Evolutionary conservation across 2,888 invertebrate species (phyloP), one percentile per base, ranked within the genome.

Genomic region (Ceraclea dissimilis): DNA sequence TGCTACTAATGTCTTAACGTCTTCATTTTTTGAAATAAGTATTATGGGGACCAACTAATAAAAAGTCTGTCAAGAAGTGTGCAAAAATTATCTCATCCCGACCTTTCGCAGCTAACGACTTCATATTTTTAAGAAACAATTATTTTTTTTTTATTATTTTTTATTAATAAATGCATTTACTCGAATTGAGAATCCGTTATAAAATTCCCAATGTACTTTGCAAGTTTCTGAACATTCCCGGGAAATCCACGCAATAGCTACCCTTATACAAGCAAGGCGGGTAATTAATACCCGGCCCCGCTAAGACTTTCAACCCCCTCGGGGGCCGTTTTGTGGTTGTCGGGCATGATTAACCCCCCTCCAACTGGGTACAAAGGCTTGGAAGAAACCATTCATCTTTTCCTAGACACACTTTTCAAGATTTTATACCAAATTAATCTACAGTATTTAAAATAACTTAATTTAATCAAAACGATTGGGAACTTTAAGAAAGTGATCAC

Each of bases 271-370:
- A 46, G 50, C 47, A 54, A 18, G 44, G 48, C 54, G 61, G 60
- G 61, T 59, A 61, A 61, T 61, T 61, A 57, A 61, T 58, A 61
- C 59, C 56, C 54, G 48, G 50, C 56, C 49, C 55, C 57, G 58
- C 54, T 57, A 57, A 61, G 57, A 59, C 59, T 57, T 55, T 53
- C 55, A 57, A 59, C 59, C 55, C 76, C 72, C 74, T 60, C 59
- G 67, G 74, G 73, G 69, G 67, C 73, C 74, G 73, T 78, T 76
- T 75, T 74, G 79, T 70, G 78, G 78, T 78, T 75, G 70, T 70
- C 72, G 72, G 63, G 60, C 66, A 75, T 76, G 75, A 77, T 77
- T 77, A 76, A 75, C 73, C 70, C 70, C 67, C 70, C 20, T 43
- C 8, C 21, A 1, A 39, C 33, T 19, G 31, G 34, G 51, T 17